phyloP scores from a whole-genome alignment of 2,797 vertebrate genomes.

The Ibycter americanus region DNA sequence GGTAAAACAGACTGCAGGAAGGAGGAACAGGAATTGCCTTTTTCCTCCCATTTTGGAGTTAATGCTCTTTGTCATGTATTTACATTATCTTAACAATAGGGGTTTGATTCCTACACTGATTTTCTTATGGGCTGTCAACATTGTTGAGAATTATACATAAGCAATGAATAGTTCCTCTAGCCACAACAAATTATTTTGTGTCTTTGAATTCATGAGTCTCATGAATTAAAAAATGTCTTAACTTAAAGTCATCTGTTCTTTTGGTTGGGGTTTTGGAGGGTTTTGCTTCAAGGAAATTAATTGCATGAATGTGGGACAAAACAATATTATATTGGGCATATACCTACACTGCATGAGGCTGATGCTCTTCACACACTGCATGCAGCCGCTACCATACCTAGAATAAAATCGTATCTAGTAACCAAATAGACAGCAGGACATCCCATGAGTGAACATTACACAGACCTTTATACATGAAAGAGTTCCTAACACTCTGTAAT shows the following conservation, averaged over 20 bases:
- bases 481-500: not conserved
- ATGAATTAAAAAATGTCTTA: slow-evolving; percentile 7
- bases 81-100: slow-evolving; percentile 38
- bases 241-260: not conserved
- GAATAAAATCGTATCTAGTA: slow-evolving; percentile 27
- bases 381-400: not conserved
- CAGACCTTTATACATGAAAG: not conserved
- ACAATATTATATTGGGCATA: not conserved
- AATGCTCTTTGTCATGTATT: slow-evolving; percentile 10
- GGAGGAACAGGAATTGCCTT: not conserved
- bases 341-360: not conserved
- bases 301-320: not conserved
- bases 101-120: not conserved
- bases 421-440: not conserved
- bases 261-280: not conserved
- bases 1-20: not conserved
- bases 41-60: slow-evolving; percentile 8
- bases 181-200: not conserved
- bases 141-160: not conserved
- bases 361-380: not conserved
- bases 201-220: too few species aligned
- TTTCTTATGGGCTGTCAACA: not conserved
- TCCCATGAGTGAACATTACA: not conserved
- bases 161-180: not conserved
- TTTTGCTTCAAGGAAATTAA: slow-evolving; percentile 17